These are phyloP conservation scores for Tenualosa thibaudeaui DNA, from an alignment of 2,797 vertebrate genomes.

Conservation along the genomic window DNA sequence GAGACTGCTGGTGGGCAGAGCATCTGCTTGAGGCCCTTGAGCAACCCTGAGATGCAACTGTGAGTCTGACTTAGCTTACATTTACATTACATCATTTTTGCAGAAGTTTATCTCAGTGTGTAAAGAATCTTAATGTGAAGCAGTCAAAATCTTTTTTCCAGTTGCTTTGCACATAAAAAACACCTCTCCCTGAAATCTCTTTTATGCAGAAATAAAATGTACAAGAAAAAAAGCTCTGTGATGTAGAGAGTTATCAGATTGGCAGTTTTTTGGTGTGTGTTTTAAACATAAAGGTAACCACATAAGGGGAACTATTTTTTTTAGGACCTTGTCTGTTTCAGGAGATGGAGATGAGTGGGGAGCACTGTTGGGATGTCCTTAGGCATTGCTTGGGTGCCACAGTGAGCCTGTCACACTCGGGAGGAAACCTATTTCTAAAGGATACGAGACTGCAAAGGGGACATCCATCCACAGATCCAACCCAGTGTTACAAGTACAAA, in stretches of 20 bases:
- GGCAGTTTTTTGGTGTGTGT: not conserved
- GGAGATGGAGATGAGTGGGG: not conserved
- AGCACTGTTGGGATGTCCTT: not conserved
- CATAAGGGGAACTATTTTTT: not conserved
- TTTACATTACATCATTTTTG: slow-evolving; percentile 29
- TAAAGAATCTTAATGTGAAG: not conserved
- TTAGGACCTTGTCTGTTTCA: not conserved
- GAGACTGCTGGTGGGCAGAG: not conserved
- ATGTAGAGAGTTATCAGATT: not conserved
- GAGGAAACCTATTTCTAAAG: not conserved
- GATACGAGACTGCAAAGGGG: not conserved
- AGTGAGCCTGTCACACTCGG: not conserved
- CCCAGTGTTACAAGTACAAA: not conserved
- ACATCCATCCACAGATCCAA: not conserved
- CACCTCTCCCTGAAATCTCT: not conserved
- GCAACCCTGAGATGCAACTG: not conserved
- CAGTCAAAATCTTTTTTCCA: not conserved
- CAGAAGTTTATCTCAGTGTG: slow-evolving; percentile 7
- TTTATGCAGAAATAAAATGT: not conserved
- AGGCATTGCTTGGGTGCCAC: not conserved
- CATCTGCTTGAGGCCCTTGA: not conserved
- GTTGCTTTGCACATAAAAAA: not conserved
- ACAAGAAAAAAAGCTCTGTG: not conserved
- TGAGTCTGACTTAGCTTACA: slow-evolving; percentile 38
- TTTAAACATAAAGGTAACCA: not conserved